These are phyloP conservation scores for Knipowitschia caucasica DNA, from an alignment of 2,797 vertebrate species.

Conservation along the genomic window DNA sequence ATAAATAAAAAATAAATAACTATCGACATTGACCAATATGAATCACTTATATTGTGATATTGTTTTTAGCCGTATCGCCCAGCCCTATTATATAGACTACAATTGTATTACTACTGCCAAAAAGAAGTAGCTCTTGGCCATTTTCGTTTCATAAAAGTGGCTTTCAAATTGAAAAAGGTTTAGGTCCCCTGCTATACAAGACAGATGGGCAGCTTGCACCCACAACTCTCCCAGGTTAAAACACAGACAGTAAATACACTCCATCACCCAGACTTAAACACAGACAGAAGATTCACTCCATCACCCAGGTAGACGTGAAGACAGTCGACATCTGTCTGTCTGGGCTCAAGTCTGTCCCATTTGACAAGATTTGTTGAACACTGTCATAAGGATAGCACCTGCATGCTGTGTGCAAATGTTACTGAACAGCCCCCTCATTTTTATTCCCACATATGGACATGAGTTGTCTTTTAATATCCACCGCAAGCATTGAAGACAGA, in stretches of 20 bases:
- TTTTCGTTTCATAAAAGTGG: too few species aligned
- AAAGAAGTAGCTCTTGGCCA: too few species aligned
- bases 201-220: conserved; percentile 55
- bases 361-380: conserved; percentile 26
- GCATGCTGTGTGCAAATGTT: background rate
- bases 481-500: background rate
- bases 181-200: too few species aligned
- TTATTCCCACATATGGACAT: background rate
- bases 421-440: background rate
- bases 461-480: background rate
- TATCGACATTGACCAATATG: too few species aligned
- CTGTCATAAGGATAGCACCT: conserved; percentile 14
- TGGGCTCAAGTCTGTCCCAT: conserved; percentile 19
- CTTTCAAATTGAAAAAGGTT: too few species aligned
- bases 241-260: conserved; percentile 36
- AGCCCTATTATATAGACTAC: too few species aligned
- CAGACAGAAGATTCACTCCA: conserved; percentile 43
- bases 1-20: too few species aligned
- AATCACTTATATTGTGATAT: too few species aligned
- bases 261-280: conserved; percentile 39
- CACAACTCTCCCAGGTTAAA: conserved; percentile 8
- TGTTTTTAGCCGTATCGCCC: too few species aligned
- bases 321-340: conserved; percentile 51
- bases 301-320: conserved; percentile 47
- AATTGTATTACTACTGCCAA: too few species aligned